These are phyloP conservation scores for Sarcophaga variegata DNA, from an alignment of 2,888 invertebrate species.

Conservation along the genomic window DNA sequence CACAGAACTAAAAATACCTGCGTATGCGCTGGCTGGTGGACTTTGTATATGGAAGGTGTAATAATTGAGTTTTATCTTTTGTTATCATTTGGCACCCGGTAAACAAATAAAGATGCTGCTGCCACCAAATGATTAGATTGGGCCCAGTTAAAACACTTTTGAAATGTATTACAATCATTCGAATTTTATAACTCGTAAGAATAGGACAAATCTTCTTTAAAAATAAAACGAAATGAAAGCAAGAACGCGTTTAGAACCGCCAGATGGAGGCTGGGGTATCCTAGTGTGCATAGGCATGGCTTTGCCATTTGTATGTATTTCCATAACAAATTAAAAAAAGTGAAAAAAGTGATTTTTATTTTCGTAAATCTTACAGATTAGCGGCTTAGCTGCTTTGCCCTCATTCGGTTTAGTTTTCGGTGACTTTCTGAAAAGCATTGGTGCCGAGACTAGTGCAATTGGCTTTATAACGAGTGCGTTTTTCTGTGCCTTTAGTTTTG, in stretches of 20 bases:
- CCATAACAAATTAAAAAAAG: background rate
- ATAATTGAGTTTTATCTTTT: conserved; percentile 55
- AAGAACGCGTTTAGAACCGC: conserved; percentile 81
- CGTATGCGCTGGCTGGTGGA: background rate
- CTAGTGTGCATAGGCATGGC: conserved; percentile 88
- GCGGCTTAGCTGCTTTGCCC: conserved; percentile 86
- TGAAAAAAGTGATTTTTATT: background rate
- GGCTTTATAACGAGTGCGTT: conserved; percentile 88
- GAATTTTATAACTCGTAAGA: conserved; percentile 12
- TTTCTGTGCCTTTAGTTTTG: conserved; percentile 82
- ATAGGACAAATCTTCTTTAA: conserved; percentile 13
- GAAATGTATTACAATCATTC: conserved; percentile 47
- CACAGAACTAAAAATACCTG: background rate
- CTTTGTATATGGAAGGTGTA: conserved; percentile 46
- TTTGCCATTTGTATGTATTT: conserved; percentile 87
- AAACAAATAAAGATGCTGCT: conserved; percentile 44
- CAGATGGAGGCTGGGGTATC: conserved; percentile 93
- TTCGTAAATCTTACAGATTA: conserved; percentile 82
- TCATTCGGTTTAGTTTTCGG: conserved; percentile 88
- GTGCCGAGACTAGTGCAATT: conserved; percentile 87
- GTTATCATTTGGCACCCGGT: conserved; percentile 63
- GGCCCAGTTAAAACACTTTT: conserved; percentile 14
- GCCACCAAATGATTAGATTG: conserved; percentile 35
- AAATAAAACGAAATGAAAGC: conserved; percentile 60
- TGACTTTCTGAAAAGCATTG: conserved; percentile 85